Percentiles rank a stretch among this genome's conserved stretches.
Conservation (phyloP, 2,888 invertebrate species). For the Aleiodes alternator region DNA sequence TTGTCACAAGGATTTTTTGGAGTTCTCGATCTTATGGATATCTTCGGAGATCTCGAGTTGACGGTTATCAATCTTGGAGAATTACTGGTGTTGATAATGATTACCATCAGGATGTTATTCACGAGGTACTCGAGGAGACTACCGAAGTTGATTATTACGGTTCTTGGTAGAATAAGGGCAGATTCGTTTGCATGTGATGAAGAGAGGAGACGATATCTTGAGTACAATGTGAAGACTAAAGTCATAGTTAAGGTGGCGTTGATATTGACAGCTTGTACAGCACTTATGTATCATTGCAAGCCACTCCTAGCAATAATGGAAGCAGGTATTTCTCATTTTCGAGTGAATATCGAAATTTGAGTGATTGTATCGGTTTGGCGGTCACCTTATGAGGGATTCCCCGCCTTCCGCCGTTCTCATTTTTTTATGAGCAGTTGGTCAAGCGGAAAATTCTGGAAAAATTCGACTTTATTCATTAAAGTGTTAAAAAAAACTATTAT, state of each 20-base stretch:
- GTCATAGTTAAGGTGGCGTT: background rate
- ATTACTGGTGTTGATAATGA: background rate
- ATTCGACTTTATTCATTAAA: too few species aligned
- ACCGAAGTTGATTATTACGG: background rate
- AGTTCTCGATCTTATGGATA: constrained; percentile 1
- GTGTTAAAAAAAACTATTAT: too few species aligned
- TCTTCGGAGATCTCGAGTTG: constrained; percentile 11
- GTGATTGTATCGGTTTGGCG: too few species aligned
- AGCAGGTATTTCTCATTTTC: background rate
- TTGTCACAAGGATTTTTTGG: constrained; percentile 6
- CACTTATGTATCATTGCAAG: constrained; percentile 3
- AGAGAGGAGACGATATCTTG: constrained; percentile 5
- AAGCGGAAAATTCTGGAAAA: too few species aligned
- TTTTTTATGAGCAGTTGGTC: too few species aligned
- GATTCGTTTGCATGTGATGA: constrained; percentile 12
- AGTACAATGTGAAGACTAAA: constrained; percentile 2
- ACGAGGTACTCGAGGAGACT: background rate
- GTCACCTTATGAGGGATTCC: too few species aligned
- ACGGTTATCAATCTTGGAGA: background rate
- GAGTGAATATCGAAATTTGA: too few species aligned
- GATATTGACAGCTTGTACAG: background rate
- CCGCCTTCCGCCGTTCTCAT: too few species aligned
- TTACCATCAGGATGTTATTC: background rate
- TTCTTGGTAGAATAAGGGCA: background rate
- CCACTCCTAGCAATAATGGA: background rate